Base-by-base conservation (phyloP, 2,888 invertebrate species). In the Hirudinaria manillensis region DNA sequence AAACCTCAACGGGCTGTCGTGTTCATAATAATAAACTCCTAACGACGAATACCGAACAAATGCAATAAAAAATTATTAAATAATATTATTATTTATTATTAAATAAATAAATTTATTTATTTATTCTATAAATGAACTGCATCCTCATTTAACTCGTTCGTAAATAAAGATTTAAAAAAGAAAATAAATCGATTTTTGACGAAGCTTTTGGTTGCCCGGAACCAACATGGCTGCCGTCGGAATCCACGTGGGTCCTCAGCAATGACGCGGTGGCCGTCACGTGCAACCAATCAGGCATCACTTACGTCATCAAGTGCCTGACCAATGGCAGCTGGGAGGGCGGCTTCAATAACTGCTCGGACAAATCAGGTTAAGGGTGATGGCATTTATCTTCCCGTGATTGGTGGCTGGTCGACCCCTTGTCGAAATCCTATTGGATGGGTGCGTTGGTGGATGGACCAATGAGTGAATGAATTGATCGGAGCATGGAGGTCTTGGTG, bases 221-320 rank as follows among this genome's bases (percentile, higher is more conserved):
- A 27, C 65, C 65, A 73, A 65, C 24, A 65, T 36, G 55, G 24
- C 32, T 34, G 65, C 73, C 73, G 16, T 27, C 56, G 21, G 61
- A 73, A 6, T 3, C 61, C 36, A 65, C 73, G 36, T 73, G 73
- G 73, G 4, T 29, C 36, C 16, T 73, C 32, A 56, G 38, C 6
- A 61, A 27, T 56, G 73, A 56, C n/a, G 6, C 32, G 34, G 21
- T 73, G 36, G 13, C 55, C 7, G 38, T 73, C 73, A 65, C 56
- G 32, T 73, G 73, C 73, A 73, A 73, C 73, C 73, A 73, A 73
- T 73, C 73, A 65, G 21, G 55, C 21, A 36, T 56, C 34, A 29
- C 34, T 38, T 29, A 56, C n/a, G 73, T 61, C 29, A 53, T 72
- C 72, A 73, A n/a, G 34, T 73, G 73, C 24, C 24, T 61, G 27